These are phyloP conservation scores for Emydocephalus ijimae DNA, from an alignment of 2,113 vertebrate species.

Conservation along the genomic window DNA sequence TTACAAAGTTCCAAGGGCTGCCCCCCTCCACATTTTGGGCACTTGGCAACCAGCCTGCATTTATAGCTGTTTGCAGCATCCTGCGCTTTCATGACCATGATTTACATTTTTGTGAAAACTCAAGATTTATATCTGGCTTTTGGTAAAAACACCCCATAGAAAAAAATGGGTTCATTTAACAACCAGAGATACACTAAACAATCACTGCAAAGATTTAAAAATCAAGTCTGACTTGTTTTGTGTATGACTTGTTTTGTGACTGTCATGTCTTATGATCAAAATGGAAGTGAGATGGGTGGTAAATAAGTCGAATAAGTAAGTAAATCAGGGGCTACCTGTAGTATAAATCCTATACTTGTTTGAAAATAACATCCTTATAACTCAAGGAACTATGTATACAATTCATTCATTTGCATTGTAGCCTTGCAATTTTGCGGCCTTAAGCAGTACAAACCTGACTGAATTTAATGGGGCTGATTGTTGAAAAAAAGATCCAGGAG, in stretches of 20 bases:
- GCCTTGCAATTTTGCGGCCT: background rate
- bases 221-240: too few species aligned
- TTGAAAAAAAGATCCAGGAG: slow-evolving; percentile 1
- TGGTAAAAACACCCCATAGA: background rate
- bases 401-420: background rate
- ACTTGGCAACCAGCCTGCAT: background rate
- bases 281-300: background rate
- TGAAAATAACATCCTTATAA: background rate
- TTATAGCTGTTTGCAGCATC: background rate
- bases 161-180: too few species aligned
- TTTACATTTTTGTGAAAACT: background rate
- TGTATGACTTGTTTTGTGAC: background rate
- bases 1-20: too few species aligned
- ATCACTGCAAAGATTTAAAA: background rate
- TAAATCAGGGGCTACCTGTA: background rate
- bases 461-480: background rate
- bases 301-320: background rate
- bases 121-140: background rate
- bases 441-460: background rate
- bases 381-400: background rate
- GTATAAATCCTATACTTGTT: background rate
- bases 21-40: background rate
- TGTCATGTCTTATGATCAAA: background rate
- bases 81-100: background rate
- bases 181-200: too few species aligned